Conservation (phyloP, 1,140 invertebrate species). For the Maniola jurtina region DNA sequence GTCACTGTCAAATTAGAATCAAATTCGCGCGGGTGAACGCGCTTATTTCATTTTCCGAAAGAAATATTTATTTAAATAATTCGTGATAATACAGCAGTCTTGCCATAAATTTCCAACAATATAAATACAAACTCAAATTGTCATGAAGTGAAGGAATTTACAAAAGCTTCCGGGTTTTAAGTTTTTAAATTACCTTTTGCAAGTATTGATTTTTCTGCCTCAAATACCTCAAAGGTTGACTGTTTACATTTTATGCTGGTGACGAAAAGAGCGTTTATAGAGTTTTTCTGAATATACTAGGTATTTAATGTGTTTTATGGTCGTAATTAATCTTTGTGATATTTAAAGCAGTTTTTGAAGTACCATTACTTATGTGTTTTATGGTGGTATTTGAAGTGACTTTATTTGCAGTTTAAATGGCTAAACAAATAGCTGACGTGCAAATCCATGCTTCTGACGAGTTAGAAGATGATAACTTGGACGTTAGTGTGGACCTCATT, state of each 20-base stretch:
- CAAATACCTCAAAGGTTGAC: slow-evolving; percentile 2
- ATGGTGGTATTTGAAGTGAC: background rate
- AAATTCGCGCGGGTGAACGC: background rate
- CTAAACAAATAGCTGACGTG: slow-evolving; percentile 60
- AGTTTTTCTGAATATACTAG: background rate
- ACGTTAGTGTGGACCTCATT: slow-evolving; percentile 78
- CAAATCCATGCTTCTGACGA: slow-evolving; percentile 57
- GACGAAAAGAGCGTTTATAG: background rate
- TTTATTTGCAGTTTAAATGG: slow-evolving; percentile 41
- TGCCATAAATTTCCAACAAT: background rate
- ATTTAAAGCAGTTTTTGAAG: background rate
- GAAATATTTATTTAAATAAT: background rate
- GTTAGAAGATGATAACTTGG: slow-evolving; percentile 52
- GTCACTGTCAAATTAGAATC: background rate
- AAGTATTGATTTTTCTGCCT: slow-evolving; percentile 27
- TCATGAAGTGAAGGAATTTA: background rate
- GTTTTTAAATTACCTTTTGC: background rate
- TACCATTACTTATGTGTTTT: background rate
- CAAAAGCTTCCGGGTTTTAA: background rate
- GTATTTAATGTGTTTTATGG: background rate
- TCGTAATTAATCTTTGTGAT: background rate
- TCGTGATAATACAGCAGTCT: background rate
- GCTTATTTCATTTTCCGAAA: background rate
- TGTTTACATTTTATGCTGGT: slow-evolving; percentile 12
- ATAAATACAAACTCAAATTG: background rate